Base-by-base conservation (phyloP, 1,140 invertebrate species). In the Sarcophaga peregrina region DNA sequence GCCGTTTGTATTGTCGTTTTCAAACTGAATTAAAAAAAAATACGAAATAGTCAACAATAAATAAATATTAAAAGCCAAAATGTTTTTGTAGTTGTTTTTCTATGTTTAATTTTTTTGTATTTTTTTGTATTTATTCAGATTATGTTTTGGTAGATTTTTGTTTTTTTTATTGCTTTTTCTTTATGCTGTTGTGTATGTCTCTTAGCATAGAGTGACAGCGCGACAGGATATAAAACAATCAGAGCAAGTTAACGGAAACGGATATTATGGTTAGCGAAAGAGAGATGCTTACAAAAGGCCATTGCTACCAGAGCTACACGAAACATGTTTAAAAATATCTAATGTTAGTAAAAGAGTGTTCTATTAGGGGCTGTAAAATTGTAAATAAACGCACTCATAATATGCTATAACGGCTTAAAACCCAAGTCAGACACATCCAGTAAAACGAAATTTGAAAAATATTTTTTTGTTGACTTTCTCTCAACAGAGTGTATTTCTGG, bases 151-250 rank as follows among this genome's bases (percentile, higher is more conserved):
- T 75, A 37, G 25, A 37, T 37, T 37, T n/a, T n/a, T 74, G 45
- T 47, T 76, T 48, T 50, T 78, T 76, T n/a, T n/a, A n/a, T n/a
- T n/a, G n/a, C n/a, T n/a, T n/a, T n/a, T 37, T 37, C 25, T 37
- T 37, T 37, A 37, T 37, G 1, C 4, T 37, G 25, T 37, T 37
- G 25, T 37, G 25, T 37, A 37, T 37, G 15, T 45, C 37, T 78
- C 20, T n/a, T 10, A 52, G 20, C 13, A 47, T 37, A n/a, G 80
- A 54, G 73, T 82, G 82, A 75, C 82, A 83, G 75, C 87, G 85
- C 87, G 87, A 87, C 87, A 88, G 87, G 86, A 88, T 88, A 88
- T 88, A 87, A 88, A 88, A 88, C 87, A 88, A 88, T 88, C 87
- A 88, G 87, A 85, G 87, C 87, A 88, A 88, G 86, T 86, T 85